A percentile compares a stretch with the other conserved stretches of the same genome.
phyloP scores from a whole-genome alignment of 2,888 invertebrate genomes.

The Synergus umbraculus region DNA sequence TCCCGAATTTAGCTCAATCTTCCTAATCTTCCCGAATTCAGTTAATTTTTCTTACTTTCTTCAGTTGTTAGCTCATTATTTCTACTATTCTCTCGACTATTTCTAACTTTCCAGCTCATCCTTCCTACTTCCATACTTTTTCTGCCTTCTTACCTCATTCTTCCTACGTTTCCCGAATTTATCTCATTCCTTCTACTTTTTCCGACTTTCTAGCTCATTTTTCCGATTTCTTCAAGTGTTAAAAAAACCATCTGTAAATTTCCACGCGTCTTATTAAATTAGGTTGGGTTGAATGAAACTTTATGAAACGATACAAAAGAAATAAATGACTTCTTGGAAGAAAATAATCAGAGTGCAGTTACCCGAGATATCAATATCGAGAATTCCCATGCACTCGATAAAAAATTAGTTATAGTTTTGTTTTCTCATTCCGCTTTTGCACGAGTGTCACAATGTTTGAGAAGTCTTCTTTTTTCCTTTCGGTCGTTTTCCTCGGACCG shows the following conservation, averaged over 20 bases:
- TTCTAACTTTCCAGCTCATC: too few relatives aligned
- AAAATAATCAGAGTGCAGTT: conserved; percentile 30
- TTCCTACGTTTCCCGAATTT: too few relatives aligned
- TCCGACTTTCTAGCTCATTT: too few relatives aligned
- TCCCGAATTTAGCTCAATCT: too few relatives aligned
- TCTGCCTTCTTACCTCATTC: too few relatives aligned
- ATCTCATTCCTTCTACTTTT: too few relatives aligned
- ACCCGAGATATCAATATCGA: conserved; percentile 23
- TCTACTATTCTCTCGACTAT: too few relatives aligned
- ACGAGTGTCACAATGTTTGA: conserved; percentile 24
- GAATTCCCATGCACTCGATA: conserved; percentile 18
- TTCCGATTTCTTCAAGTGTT: too few relatives aligned
- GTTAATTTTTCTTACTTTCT: too few relatives aligned
- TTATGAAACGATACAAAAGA: neutral
- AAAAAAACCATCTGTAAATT: neutral
- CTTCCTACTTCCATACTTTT: too few relatives aligned
- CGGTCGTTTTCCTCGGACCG: conserved; percentile 38
- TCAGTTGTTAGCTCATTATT: too few relatives aligned
- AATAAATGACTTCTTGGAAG: conserved; percentile 17
- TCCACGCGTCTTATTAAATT: neutral
- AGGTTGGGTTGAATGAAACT: conserved; percentile 1
- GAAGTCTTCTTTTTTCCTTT: conserved; percentile 31
- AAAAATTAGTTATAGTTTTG: conserved; percentile 29
- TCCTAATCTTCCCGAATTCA: too few relatives aligned
- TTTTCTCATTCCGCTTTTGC: conserved; percentile 32